A percentile compares a stretch with the other conserved stretches of the same genome.
These are phyloP conservation scores for Chelon labrosus DNA, from an alignment of 2,797 vertebrate genomes.

Conservation along the genomic window DNA sequence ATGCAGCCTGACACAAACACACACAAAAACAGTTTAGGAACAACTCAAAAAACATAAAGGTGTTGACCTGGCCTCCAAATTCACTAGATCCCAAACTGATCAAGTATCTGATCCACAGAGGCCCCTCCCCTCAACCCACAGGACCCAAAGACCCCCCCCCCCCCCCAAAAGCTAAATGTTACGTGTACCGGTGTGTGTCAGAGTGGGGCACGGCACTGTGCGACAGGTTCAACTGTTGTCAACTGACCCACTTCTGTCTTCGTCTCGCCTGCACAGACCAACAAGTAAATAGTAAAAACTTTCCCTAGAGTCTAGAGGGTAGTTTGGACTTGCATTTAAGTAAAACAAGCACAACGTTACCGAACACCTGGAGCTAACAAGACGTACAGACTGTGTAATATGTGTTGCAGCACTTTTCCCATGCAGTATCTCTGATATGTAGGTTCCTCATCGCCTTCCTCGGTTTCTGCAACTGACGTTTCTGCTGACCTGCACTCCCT, in stretches of 20 bases:
- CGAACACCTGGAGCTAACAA: slow-evolving; percentile 11
- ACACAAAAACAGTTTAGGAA: too few species aligned
- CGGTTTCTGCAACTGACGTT: slow-evolving; percentile 61
- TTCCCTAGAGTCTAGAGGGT: neutral
- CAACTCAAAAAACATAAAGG: too few species aligned
- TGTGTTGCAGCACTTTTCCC: slow-evolving; percentile 51
- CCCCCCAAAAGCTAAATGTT: neutral
- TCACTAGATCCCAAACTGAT: too few species aligned
- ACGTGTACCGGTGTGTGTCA: neutral
- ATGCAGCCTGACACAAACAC: too few species aligned
- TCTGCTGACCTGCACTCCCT: slow-evolving; percentile 69
- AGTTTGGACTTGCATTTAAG: slow-evolving; percentile 7
- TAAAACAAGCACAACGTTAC: neutral
- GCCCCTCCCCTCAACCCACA: too few species aligned
- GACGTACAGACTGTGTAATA: slow-evolving; percentile 26
- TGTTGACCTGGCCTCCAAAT: too few species aligned
- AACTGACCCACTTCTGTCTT: slow-evolving; percentile 17
- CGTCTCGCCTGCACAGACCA: slow-evolving; percentile 19
- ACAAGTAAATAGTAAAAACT: slow-evolving; percentile 1
- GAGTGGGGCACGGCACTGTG: neutral
- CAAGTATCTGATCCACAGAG: too few species aligned
- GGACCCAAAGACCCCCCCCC: too few species aligned
- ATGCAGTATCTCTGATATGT: slow-evolving; percentile 58
- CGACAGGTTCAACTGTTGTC: slow-evolving; percentile 14
- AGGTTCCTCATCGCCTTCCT: slow-evolving; percentile 24